Percentiles rank a stretch among this genome's conserved stretches.
Conservation (phyloP, 30 jellyfish, hydroid and myxozoan genomes). For the Cassiopea andromeda region DNA sequence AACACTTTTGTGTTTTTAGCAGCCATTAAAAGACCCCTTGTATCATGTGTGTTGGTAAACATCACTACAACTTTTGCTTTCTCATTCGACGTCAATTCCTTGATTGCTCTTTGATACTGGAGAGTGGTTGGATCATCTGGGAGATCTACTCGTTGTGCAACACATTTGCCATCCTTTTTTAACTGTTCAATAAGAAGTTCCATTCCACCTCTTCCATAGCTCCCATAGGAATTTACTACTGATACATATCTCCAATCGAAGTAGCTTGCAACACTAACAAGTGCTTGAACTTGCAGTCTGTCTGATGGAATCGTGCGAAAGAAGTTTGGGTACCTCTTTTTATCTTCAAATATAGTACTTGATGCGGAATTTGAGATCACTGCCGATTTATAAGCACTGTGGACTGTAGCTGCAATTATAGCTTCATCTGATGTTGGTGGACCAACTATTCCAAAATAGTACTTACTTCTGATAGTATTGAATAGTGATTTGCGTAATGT, state of each 20-base stretch:
- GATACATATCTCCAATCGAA: conserved; percentile 81
- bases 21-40: conserved; percentile 64
- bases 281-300: conserved; percentile 54
- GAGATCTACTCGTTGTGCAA: conserved; percentile 36
- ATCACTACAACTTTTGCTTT: conserved; percentile 58
- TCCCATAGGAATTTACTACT: conserved; percentile 71
- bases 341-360: conserved; percentile 62
- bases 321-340: conserved; percentile 52
- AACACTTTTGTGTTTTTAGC: conserved; percentile 26
- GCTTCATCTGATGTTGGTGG: conserved; percentile 79
- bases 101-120: conserved; percentile 10
- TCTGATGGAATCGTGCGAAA: conserved; percentile 91
- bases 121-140: conserved; percentile 30
- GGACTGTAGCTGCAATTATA: conserved; percentile 61
- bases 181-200: conserved; percentile 9
- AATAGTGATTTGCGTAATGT: conserved; percentile 50
- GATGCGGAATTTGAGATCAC: conserved; percentile 72
- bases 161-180: conserved; percentile 18
- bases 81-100: not conserved
- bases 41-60: conserved; percentile 67
- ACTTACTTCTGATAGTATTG: not conserved
- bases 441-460: conserved; percentile 51
- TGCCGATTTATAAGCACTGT: conserved; percentile 45
- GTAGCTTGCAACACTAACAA: conserved; percentile 50
- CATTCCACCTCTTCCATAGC: conserved; percentile 69